A percentile compares a stretch with the other conserved stretches of the same genome.
These are phyloP conservation scores for Malthinus flaveolus DNA, from an alignment of 2,888 invertebrate species.

Conservation along the genomic window DNA sequence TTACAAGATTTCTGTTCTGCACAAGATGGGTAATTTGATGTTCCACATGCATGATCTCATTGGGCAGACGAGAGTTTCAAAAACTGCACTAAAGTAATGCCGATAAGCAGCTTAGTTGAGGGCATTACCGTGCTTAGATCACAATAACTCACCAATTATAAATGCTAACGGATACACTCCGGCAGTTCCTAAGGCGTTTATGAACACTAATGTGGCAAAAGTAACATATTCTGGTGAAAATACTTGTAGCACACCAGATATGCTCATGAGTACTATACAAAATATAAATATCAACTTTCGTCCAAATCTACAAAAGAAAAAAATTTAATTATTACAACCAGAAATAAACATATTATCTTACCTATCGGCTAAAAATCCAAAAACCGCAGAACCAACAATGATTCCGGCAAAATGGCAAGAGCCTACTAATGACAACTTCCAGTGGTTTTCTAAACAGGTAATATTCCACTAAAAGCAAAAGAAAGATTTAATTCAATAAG, in stretches of 20 bases:
- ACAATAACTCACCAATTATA: constrained; percentile 55
- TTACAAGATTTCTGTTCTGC: no score
- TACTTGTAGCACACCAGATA: constrained; percentile 61
- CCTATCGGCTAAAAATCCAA: constrained; percentile 63
- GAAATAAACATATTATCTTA: constrained; percentile 1
- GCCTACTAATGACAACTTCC: constrained; percentile 65
- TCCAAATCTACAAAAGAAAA: constrained; percentile 57
- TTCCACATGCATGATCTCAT: no score
- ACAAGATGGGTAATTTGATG: no score
- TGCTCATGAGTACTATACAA: constrained; percentile 61
- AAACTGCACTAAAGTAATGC: no score
- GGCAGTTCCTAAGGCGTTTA: constrained; percentile 65
- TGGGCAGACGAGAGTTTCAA: no score
- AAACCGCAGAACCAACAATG: constrained; percentile 62
- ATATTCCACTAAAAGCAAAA: constrained; percentile 59
- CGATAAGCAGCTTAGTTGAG: no score
- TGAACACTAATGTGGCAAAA: constrained; percentile 58
- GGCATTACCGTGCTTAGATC: no score
- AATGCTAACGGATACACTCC: constrained; percentile 65
- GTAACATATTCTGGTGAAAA: constrained; percentile 58
- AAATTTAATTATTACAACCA: constrained; percentile 1
- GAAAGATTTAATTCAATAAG: no score
- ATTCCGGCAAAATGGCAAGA: constrained; percentile 67
- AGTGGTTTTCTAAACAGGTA: constrained; percentile 63
- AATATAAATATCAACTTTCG: constrained; percentile 62